Conservation (phyloP, 2,888 invertebrate species). For the Zygaena filipendulae region DNA sequence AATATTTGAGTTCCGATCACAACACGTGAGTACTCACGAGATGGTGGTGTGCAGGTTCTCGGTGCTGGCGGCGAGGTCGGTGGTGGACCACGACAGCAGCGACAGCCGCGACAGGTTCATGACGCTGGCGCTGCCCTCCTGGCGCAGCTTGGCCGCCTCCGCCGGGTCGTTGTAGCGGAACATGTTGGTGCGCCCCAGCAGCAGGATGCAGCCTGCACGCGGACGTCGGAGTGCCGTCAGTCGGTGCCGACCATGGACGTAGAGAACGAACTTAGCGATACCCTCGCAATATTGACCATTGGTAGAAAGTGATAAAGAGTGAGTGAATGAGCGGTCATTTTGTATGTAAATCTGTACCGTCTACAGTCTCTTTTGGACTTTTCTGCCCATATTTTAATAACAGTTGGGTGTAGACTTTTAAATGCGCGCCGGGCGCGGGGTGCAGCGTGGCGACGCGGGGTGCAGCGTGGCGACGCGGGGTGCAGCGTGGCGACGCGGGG, state of each 20-base stretch:
- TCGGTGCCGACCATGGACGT: no score
- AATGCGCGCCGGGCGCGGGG: conserved; percentile 78
- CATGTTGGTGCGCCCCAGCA: conserved; percentile 82
- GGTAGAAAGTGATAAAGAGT: no score
- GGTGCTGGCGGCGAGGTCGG: conserved; percentile 79
- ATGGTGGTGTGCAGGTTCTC: conserved; percentile 70
- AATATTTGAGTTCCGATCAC: no score
- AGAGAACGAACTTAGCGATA: no score
- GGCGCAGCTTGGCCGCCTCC: conserved; percentile 85
- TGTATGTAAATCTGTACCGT: not conserved
- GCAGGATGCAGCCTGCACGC: conserved; percentile 75
- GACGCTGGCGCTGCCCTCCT: conserved; percentile 76
- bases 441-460: conserved; percentile 79
- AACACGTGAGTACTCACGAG: conserved; percentile 50
- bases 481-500: no score
- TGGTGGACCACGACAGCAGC: conserved; percentile 83
- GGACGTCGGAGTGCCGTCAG: conserved; percentile 12
- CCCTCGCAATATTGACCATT: no score
- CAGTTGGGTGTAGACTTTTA: conserved; percentile 89
- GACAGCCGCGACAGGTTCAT: conserved; percentile 85
- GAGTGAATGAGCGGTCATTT: no score
- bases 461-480: no score
- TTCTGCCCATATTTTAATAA: no score
- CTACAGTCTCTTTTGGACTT: no score
- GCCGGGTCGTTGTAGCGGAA: conserved; percentile 92